Conservation (phyloP, 2,113 vertebrate species). For the Baryphthengus martii region DNA sequence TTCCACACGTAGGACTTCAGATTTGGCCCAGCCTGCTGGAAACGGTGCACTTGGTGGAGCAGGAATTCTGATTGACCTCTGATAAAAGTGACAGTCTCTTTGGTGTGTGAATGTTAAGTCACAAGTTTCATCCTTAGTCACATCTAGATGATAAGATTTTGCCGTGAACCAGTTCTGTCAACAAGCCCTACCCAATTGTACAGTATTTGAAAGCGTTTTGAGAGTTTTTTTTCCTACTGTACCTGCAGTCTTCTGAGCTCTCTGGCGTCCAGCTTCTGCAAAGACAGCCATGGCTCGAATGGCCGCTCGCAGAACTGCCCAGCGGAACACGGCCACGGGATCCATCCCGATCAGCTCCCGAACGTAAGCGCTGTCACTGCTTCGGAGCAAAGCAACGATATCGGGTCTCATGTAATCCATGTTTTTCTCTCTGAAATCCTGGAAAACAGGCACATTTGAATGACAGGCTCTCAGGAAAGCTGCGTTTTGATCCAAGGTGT, state of each 20-base stretch:
- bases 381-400: constrained; percentile 91
- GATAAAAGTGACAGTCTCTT: not conserved
- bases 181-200: not conserved
- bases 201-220: accelerated
- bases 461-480: not conserved
- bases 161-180: not conserved
- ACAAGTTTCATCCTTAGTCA: not conserved
- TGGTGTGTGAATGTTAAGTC: not conserved
- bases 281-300: constrained; percentile 88
- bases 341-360: constrained; percentile 96
- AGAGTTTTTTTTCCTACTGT: not conserved
- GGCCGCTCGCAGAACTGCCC: constrained; percentile 89
- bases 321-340: constrained; percentile 95
- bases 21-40: not conserved
- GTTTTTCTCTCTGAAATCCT: constrained; percentile 99
- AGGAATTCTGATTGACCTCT: not conserved
- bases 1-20: not conserved
- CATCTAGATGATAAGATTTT: not conserved
- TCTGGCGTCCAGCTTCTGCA: constrained; percentile 82
- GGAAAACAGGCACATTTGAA: not conserved
- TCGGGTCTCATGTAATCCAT: constrained; percentile 98
- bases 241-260: constrained; percentile 84
- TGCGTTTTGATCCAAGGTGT: not conserved
- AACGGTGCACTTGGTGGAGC: not conserved
- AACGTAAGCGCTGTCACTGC: constrained; percentile 90